Evolutionary conservation across 2,113 vertebrate species (phyloP).

Genomic region (Oncorhynchus masou): DNA sequence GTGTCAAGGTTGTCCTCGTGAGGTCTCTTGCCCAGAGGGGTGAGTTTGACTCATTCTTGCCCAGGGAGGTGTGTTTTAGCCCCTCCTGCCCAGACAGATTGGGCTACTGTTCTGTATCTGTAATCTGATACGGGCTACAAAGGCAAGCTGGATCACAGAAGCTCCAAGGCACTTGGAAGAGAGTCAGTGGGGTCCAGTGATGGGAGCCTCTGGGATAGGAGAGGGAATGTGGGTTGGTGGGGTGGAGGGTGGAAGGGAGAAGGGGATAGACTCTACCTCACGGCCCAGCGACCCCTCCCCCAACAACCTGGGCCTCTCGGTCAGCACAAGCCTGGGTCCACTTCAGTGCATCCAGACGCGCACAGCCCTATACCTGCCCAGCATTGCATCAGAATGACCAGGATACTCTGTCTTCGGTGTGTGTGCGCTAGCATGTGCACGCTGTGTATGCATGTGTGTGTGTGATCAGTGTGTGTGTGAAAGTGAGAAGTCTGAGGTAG

Average conservation of each 20-base stretch:
- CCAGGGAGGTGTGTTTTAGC: slow-evolving; percentile 58
- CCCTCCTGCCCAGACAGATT: slow-evolving; percentile 61
- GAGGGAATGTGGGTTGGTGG: slow-evolving; percentile 18
- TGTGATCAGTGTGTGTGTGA: not conserved
- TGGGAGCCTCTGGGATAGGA: slow-evolving; percentile 57
- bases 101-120: slow-evolving; percentile 44
- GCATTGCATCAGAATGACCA: slow-evolving; percentile 28
- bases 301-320: not conserved
- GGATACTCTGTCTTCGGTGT: slow-evolving; percentile 18
- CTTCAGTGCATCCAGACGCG: slow-evolving; percentile 3
- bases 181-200: slow-evolving; percentile 70
- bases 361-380: slow-evolving; percentile 15
- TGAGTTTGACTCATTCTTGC: slow-evolving; percentile 61
- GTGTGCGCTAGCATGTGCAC: slow-evolving; percentile 18
- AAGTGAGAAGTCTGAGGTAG: not conserved
- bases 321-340: slow-evolving; percentile 6
- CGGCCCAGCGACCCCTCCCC: not conserved
- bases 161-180: slow-evolving; percentile 95
- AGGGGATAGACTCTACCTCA: not conserved
- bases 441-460: not conserved
- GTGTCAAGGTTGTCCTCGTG: slow-evolving; percentile 64
- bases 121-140: slow-evolving; percentile 73
- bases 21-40: slow-evolving; percentile 25
- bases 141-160: slow-evolving; percentile 75
- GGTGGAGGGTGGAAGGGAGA: not conserved